Evolutionary conservation across 2,888 invertebrate species (phyloP).

Genomic region (Stomorhina lunata): DNA sequence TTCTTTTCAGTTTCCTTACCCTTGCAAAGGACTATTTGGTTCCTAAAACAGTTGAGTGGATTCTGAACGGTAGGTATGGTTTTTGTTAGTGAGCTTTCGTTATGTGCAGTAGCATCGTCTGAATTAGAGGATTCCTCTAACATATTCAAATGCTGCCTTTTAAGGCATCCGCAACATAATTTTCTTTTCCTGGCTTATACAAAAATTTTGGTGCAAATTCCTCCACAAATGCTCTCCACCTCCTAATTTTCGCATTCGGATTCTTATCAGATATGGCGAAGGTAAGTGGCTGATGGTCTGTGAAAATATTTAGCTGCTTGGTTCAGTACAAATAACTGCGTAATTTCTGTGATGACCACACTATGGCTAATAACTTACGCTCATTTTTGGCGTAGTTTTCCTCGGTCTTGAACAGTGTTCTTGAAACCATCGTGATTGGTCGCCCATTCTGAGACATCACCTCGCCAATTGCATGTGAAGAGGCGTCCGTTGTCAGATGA

Average conservation of each 20-base stretch:
- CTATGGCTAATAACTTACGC: neutral
- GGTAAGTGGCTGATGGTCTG: too few species aligned
- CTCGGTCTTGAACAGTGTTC: neutral
- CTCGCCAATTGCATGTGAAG: slow-evolving; percentile 27
- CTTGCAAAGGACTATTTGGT: neutral
- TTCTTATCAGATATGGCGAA: too few species aligned
- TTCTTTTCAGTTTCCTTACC: neutral
- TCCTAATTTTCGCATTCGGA: neutral
- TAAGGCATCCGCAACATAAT: neutral
- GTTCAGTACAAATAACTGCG: neutral
- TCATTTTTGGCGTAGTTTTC: neutral
- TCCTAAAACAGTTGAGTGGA: slow-evolving; percentile 6
- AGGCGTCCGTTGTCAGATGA: slow-evolving; percentile 53
- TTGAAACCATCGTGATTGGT: neutral
- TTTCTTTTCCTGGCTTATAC: too few species aligned
- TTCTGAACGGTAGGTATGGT: neutral
- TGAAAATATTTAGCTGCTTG: neutral
- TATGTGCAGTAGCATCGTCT: neutral
- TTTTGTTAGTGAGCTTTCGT: neutral
- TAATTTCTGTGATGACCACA: neutral
- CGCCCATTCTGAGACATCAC: neutral
- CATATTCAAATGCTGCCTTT: neutral
- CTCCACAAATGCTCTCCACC: neutral
- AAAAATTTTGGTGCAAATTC: too few species aligned
- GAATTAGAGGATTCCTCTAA: neutral